A percentile compares a stretch with the other conserved stretches of the same genome.
These are phyloP conservation scores for Marisa cornuarietis DNA, from an alignment of 1,140 invertebrate species.

Conservation along the genomic window DNA sequence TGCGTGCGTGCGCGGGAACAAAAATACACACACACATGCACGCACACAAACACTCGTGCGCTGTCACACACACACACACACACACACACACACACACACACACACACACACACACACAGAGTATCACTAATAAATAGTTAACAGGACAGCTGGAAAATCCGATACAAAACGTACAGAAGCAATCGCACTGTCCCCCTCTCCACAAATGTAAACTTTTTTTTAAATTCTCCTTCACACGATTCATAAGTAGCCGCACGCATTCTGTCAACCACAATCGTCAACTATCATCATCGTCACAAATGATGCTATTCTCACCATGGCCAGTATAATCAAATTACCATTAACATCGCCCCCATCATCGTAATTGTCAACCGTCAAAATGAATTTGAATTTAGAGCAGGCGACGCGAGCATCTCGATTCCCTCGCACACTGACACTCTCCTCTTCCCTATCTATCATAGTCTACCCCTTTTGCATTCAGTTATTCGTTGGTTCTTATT, in stretches of 20 bases:
- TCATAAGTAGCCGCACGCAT: too few relatives aligned
- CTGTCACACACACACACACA: too few relatives aligned
- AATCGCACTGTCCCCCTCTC: neutral
- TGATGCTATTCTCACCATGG: too few relatives aligned
- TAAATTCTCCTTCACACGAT: too few relatives aligned
- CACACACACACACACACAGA: constrained; percentile 10
- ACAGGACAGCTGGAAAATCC: neutral
- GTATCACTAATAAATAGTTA: neutral
- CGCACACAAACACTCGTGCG: too few relatives aligned
- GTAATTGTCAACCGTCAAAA: neutral
- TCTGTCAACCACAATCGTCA: neutral
- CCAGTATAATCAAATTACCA: too few relatives aligned
- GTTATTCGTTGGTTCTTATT: neutral
- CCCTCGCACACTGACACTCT: neutral
- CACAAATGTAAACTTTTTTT: too few relatives aligned
- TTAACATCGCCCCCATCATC: too few relatives aligned
- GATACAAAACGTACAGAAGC: neutral
- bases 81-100: neutral
- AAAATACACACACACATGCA: too few relatives aligned
- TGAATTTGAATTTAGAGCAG: neutral
- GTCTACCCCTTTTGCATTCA: neutral
- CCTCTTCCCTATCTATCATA: neutral
- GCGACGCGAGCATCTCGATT: neutral
- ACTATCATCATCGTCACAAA: too few relatives aligned
- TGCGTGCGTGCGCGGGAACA: too few relatives aligned